Evolutionary conservation across 2,797 vertebrate species (phyloP).

Genomic region (Chaunax sp.): DNA sequence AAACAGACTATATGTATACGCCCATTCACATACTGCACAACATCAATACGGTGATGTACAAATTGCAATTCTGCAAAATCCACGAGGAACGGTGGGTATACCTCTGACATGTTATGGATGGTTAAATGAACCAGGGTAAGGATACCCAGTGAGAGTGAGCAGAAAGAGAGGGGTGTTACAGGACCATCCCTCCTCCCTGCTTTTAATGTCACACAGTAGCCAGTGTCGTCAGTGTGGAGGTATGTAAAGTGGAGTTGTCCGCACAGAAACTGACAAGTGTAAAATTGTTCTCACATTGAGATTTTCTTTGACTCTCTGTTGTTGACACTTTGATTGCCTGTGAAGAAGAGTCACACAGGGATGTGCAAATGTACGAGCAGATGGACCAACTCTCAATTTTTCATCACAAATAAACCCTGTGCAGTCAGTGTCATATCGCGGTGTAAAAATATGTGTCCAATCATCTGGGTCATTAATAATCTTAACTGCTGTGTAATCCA

Average conservation of each 20-base stretch:
- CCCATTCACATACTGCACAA: slow-evolving; percentile 1
- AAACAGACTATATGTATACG: slow-evolving; percentile 10
- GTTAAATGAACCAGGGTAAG: slow-evolving; percentile 7
- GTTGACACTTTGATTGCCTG: slow-evolving; percentile 50
- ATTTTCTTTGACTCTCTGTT: slow-evolving; percentile 50
- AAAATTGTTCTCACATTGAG: slow-evolving; percentile 55
- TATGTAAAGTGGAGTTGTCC: slow-evolving; percentile 61
- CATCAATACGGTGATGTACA: slow-evolving; percentile 7
- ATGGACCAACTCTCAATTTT: slow-evolving; percentile 9
- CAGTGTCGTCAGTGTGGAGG: slow-evolving; percentile 37
- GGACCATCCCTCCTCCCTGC: slow-evolving; percentile 14
- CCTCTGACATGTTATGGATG: slow-evolving; percentile 27
- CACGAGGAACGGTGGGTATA: slow-evolving; percentile 23
- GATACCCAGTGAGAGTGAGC: slow-evolving; percentile 5
- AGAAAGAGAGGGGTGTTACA: slow-evolving; percentile 20
- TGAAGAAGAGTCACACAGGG: slow-evolving; percentile 19
- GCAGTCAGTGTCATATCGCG: slow-evolving; percentile 33
- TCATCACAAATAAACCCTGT: slow-evolving; percentile 38
- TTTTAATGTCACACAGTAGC: slow-evolving; percentile 53
- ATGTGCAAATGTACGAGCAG: slow-evolving; percentile 32
- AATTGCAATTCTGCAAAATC: background rate
- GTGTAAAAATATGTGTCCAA: slow-evolving; percentile 61
- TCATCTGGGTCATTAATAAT: slow-evolving; percentile 74
- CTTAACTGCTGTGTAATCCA: slow-evolving; percentile 64
- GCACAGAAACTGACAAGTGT: slow-evolving; percentile 55